These are phyloP conservation scores for Drosophila insularis DNA, from an alignment of 1,140 invertebrate species.

Conservation along the genomic window DNA sequence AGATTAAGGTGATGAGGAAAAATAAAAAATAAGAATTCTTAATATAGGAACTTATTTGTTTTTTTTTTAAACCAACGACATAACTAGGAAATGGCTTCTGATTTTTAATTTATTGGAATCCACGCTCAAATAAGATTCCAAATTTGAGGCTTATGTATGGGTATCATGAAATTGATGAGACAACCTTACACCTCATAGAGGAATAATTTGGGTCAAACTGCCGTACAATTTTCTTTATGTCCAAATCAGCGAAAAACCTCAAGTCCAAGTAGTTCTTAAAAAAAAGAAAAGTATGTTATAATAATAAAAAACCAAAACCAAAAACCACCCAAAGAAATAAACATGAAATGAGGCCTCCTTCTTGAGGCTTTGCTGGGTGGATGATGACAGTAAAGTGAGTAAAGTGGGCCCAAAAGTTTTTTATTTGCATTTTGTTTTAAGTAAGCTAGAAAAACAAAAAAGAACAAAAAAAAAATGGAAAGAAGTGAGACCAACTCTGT, in stretches of 20 bases:
- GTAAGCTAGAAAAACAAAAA: slow-evolving; percentile 22
- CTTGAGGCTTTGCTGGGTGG: slow-evolving; percentile 19
- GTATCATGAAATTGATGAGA: no score
- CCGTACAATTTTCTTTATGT: background rate
- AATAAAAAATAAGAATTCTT: no score
- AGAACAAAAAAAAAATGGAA: slow-evolving; percentile 6
- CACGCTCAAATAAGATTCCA: no score
- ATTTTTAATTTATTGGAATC: no score
- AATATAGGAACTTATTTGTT: no score
- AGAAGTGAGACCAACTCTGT: slow-evolving; percentile 63
- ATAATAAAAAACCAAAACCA: slow-evolving; percentile 37
- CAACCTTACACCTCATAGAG: background rate
- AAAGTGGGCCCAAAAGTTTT: slow-evolving; percentile 46
- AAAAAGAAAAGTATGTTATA: slow-evolving; percentile 1
- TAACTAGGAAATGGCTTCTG: no score
- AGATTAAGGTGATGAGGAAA: no score
- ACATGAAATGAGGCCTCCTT: slow-evolving; percentile 31
- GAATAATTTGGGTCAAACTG: background rate
- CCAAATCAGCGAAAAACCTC: slow-evolving; percentile 23
- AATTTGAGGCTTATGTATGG: no score
- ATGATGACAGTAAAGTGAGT: background rate
- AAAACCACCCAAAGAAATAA: slow-evolving; percentile 11
- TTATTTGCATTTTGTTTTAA: slow-evolving; percentile 80
- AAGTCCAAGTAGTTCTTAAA: slow-evolving; percentile 54
- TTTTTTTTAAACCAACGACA: no score